A percentile compares a stretch with the other conserved stretches of the same genome.
phyloP scores from a whole-genome alignment of 2,797 vertebrate genomes.

The Gobionotothen gibberifrons region DNA sequence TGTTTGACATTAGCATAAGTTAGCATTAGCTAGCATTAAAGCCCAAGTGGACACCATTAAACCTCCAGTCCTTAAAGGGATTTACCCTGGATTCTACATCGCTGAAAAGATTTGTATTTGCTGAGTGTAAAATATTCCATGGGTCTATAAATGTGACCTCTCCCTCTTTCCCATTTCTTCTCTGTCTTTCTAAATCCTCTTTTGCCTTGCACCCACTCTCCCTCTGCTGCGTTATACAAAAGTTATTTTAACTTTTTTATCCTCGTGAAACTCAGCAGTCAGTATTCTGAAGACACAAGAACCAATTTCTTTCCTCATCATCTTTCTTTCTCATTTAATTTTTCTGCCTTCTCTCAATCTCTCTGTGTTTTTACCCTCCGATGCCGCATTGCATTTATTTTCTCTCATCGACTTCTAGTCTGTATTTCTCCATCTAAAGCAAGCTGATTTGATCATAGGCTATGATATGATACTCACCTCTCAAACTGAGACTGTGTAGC shows the following conservation, averaged over 20 bases:
- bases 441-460: constrained; percentile 33
- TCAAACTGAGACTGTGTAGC: background rate
- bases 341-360: background rate
- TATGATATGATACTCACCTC: constrained; percentile 29
- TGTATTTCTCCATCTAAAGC: constrained; percentile 29
- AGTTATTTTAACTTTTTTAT: constrained; percentile 7
- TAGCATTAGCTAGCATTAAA: too few relatives aligned
- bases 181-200: background rate
- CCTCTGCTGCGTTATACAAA: background rate
- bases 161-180: background rate
- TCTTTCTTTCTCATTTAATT: constrained; percentile 20
- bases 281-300: constrained; percentile 31
- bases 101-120: background rate
- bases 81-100: background rate
- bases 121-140: too few relatives aligned
- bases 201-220: background rate
- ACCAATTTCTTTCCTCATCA: constrained; percentile 12
- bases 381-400: background rate
- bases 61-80: too few relatives aligned
- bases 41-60: too few relatives aligned
- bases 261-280: constrained; percentile 22
- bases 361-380: background rate
- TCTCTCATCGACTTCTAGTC: constrained; percentile 4
- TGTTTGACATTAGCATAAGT: too few relatives aligned
- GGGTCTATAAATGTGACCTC: too few relatives aligned